Percentiles rank a stretch among this genome's conserved stretches.
Conservation (phyloP, 2,113 vertebrate species). For the Conger conger region DNA sequence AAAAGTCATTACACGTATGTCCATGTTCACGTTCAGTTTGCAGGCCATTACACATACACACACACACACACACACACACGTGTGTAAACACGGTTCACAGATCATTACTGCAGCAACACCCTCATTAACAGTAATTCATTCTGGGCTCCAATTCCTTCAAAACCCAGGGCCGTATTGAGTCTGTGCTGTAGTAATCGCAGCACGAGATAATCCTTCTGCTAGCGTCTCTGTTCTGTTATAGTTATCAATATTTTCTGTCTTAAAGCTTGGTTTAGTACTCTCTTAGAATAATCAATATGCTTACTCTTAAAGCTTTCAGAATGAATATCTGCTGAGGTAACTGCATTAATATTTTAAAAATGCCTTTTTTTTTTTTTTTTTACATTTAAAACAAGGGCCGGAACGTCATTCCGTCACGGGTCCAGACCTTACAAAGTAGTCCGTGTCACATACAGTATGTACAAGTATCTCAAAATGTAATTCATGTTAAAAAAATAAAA, state of each 20-base stretch:
- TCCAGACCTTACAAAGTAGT: not conserved
- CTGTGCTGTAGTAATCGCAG: not conserved
- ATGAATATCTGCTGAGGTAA: slow-evolving; percentile 6
- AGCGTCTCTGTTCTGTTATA: not conserved
- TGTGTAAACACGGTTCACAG: not conserved
- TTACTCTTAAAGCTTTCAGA: slow-evolving; percentile 2
- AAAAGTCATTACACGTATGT: not conserved
- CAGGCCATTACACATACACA: not conserved
- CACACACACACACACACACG: not conserved
- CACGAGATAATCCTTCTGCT: not conserved
- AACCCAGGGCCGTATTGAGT: not conserved
- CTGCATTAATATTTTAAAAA: not conserved
- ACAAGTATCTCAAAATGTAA: not conserved
- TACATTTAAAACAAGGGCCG: not conserved
- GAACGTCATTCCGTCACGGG: not conserved
- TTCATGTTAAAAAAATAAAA: not conserved
- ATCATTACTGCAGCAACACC: not conserved
- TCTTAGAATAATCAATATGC: not conserved
- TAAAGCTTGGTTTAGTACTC: not conserved
- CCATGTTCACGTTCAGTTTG: not conserved
- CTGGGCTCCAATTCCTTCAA: not conserved
- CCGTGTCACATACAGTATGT: not conserved
- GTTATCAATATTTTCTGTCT: not conserved
- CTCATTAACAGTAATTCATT: not conserved
- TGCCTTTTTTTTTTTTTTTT: too few species aligned